These are phyloP conservation scores for Dissostichus mawsoni DNA, from an alignment of 2,113 vertebrate genomes.

Conservation along the genomic window DNA sequence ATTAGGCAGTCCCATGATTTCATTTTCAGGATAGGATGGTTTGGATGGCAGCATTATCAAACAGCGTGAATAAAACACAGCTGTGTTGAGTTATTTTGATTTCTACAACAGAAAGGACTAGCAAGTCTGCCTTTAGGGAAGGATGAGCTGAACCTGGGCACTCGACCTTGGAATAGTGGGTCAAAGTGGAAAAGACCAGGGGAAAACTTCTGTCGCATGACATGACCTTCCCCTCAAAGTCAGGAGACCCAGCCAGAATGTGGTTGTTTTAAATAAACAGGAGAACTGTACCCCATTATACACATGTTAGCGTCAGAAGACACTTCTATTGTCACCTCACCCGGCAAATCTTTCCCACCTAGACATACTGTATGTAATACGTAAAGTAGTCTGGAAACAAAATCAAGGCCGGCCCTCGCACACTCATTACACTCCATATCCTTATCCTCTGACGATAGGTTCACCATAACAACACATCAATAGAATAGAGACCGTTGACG, in stretches of 20 bases:
- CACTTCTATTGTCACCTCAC: not conserved
- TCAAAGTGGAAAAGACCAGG: not conserved
- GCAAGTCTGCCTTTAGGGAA: not conserved
- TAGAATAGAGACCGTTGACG: no score
- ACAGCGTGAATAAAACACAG: not conserved
- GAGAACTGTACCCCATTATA: not conserved
- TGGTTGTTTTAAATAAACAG: not conserved
- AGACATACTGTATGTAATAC: no score
- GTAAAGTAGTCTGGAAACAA: no score
- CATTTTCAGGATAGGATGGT: conserved; percentile 27
- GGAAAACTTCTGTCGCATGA: not conserved
- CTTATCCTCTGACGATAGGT: no score
- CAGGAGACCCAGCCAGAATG: not conserved
- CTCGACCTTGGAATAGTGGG: not conserved
- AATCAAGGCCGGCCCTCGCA: no score
- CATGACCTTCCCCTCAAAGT: not conserved
- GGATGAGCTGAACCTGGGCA: not conserved
- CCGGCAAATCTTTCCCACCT: no score
- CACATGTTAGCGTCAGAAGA: not conserved
- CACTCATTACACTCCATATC: no score
- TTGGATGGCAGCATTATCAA: conserved; percentile 6
- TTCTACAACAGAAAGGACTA: not conserved
- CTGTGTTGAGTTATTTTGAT: not conserved
- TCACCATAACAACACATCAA: no score
- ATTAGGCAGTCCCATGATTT: conserved; percentile 7